Base-by-base conservation (phyloP, 2,888 invertebrate species). In the Timandra comae region DNA sequence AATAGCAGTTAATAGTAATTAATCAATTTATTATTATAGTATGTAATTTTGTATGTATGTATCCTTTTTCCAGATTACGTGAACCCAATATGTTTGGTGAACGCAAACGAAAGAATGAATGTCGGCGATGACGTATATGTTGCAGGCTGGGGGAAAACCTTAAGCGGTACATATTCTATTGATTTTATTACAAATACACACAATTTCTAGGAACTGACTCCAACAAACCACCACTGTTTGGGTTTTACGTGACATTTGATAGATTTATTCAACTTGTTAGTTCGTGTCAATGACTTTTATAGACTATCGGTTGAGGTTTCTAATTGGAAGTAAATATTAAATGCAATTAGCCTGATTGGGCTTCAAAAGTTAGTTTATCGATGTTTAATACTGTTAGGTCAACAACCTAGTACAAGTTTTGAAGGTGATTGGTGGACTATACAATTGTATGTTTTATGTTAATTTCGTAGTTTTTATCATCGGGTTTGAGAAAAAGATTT, bases 91-190 rank as follows among this genome's bases (percentile, higher is more conserved):
- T 90, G 90, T 47, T 48, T 90, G 47, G 77, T 87, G 7, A 62
- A 61, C 33, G 50, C 30, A 31, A 68, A 56, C 5, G 55, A 63
- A 11, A 74, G 82, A 0, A 41, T 88, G 12, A 49, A 60, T 3
- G 54, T 63, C 2, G 87, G 87, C 3, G 68, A 70, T 54, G 76
- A 86, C 51, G 86, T 89, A 20, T 87, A 69, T 27, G 88, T 89
- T 3, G 88, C 89, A 6, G 90, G 90, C 9, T 90, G 90, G 89
- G 90, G 90, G 26, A 82, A 88, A 74, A 90, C 90, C 43, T 84
- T 88, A 52, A 62, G 49, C 29, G 81, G 87, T 87, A 64, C 12
- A 45, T 66, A 71, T 65, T 46, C 61, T 64, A 65, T 65, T 59
- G 16, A 16, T 16, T 16, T 16, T 16, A 16, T 16, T 5, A 16